A percentile compares a stretch with the other conserved stretches of the same genome.
phyloP scores from a whole-genome alignment of 2,797 vertebrate genomes.

The Acanthornis magna region DNA sequence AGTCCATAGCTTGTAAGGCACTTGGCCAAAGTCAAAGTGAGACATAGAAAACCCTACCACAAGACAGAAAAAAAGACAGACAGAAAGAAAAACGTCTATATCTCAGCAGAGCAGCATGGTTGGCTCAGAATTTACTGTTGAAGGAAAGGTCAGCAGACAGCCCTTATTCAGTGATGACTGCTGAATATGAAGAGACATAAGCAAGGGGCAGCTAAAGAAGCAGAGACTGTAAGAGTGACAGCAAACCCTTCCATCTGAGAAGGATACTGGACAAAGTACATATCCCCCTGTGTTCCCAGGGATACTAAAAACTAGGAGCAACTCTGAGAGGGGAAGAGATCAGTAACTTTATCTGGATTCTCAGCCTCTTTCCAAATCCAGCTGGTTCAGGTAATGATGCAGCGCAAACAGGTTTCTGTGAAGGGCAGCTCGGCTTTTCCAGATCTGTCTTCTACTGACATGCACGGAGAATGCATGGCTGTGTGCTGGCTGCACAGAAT shows the following conservation, averaged over 20 bases:
- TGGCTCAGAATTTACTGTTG: not conserved
- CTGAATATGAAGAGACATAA: not conserved
- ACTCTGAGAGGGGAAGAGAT: not conserved
- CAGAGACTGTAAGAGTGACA: not conserved
- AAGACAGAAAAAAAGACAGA: not conserved
- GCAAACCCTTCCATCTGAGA: not conserved
- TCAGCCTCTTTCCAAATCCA: not conserved
- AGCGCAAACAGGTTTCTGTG: not conserved
- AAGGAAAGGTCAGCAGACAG: conserved; percentile 23
- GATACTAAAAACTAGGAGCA: not conserved
- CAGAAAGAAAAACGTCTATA: not conserved
- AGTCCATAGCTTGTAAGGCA: not conserved
- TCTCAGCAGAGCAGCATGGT: not conserved
- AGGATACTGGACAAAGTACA: not conserved
- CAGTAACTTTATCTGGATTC: not conserved
- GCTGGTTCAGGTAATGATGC: not conserved
- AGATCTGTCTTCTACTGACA: not conserved
- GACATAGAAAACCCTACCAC: not conserved
- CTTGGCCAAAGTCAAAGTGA: conserved; percentile 39
- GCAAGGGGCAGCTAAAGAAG: not conserved
- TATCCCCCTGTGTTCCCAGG: not conserved
- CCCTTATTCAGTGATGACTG: not conserved
- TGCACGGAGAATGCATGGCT: not conserved
- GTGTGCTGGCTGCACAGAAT: not conserved
- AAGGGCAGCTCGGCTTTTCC: not conserved